Evolutionary conservation across 2,113 vertebrate species (phyloP), one percentile per base, ranked within the genome.

Genomic region (Bagarius yarrelli): DNA sequence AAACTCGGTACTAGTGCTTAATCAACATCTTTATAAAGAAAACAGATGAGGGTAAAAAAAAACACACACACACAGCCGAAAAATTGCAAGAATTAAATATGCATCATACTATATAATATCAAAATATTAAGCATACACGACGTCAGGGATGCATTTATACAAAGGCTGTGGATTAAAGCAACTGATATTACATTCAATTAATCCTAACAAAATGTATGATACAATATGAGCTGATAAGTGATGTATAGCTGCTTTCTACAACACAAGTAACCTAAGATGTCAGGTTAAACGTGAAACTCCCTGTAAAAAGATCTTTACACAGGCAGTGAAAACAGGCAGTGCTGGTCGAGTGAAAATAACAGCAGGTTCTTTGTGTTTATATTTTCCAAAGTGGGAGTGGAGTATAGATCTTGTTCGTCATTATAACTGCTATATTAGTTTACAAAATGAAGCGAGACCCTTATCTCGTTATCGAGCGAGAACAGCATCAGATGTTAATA

Each of bases 1-100:
- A 72, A 72, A 72, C 50, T 27, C 27, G 9, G 2, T 53, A 50
- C 69, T 30, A 47, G 52, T 55, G 30, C 25, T 27, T 32, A 72
- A 72, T 72, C 70, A 72, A 72, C 47, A 72, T 13, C 70, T 72
- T 55, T 27, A 72, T 53, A 21, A 14, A 32, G 11, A 61, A 71
- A 71, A 18, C 69, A 71, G 44, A 71, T 71, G 69, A 47, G 25
- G 69, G 30, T 16, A 47, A 47, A n/a, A 52, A 52, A 50, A 71
- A n/a, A n/a, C n/a, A n/a, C n/a, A n/a, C n/a, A n/a, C n/a, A 18
- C 44, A 18, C 15, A 50, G 50, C 44, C 16, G 44, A 3, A 71
- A 47, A 50, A 71, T 25, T 25, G 12, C 13, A 50, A 14, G 8
- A 70, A 50, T 50, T 15, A 2, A 13, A 25, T 8, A 27, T 50